A percentile compares a stretch with the other conserved stretches of the same genome.
Evolutionary conservation across 2,888 invertebrate species (phyloP).

Genomic region (Drosophila cracens): DNA sequence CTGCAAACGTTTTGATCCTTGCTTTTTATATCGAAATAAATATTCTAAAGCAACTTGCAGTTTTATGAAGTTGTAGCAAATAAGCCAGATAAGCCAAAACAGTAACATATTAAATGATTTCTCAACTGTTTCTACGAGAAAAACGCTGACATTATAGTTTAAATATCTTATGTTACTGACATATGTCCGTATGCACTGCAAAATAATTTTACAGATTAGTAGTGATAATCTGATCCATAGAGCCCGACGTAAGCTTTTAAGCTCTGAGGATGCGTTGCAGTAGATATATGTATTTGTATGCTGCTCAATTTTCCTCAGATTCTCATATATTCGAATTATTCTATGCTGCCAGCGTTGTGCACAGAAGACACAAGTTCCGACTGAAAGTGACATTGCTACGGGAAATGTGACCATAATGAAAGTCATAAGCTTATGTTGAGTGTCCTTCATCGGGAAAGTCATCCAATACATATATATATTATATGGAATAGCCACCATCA

Average conservation of each 20-base stretch:
- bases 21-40: background rate
- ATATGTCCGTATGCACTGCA: accelerated
- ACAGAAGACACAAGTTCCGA: background rate
- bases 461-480: background rate
- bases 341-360: slow-evolving; percentile 11
- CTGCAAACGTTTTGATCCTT: background rate
- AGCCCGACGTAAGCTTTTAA: background rate
- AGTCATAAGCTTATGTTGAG: background rate
- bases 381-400: background rate
- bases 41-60: slow-evolving; percentile 5
- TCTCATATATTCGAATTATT: slow-evolving; percentile 7
- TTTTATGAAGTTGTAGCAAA: background rate
- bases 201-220: background rate
- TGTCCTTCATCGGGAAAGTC: accelerated
- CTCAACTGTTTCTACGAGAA: background rate
- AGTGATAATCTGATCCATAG: background rate
- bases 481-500: background rate
- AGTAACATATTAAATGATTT: background rate
- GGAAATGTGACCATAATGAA: background rate
- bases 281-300: background rate
- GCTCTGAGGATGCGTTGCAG: background rate
- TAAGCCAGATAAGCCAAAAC: slow-evolving; percentile 15
- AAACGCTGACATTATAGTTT: accelerated
- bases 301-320: slow-evolving; percentile 2
- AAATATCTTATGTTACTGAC: accelerated